Evolutionary conservation across 2,797 vertebrate genomes (phyloP), one percentile per base, ranked within the genome.

Genomic region (Netta rufina): DNA sequence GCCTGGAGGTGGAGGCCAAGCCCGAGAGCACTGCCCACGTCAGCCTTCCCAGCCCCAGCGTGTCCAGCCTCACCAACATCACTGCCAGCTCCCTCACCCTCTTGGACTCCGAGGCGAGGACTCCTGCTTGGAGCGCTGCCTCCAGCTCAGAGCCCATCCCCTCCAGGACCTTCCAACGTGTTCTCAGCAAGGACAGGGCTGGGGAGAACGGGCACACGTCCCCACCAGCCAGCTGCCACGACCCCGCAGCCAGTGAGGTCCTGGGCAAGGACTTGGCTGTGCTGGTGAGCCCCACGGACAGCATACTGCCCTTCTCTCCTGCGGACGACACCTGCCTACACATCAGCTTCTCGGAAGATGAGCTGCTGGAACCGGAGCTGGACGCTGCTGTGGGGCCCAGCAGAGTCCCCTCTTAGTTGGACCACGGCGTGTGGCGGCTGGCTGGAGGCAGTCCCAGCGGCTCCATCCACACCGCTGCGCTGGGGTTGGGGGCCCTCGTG

Each of bases 271-370:
- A 89, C 57, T 15, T 90, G 56, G 39, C 51, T 1, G 4, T 45
- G 61, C 61, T 88, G 90, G 77, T 39, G 87, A 95, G 45, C 75
- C 73, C 88, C 71, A 47, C 11, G 17, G 96, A 97, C 84, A 92
- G 85, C 75, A 91, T 92, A 0, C 80, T 96, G 75, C 97, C 97
- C 30, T 97, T 98, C 95, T 98, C 96, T 3, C 97, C 97, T 3
- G 72, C 30, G 7, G 97, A 99, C 0, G 97, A 98, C 32, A 99
- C 98, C 67, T 98, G 98, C 95, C 97, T 99, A 86, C 98, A 99
- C 95, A 99, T 99, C 97, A 99, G 99, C 76, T 98, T 99, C 92
- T 99, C 98, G 0, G 98, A 99, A 82, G 99, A 99, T 11, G 98
- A 98, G 87, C 43, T 94, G 75, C 79, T 90, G 6, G 90, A 95